phyloP scores from a whole-genome alignment of 1,140 invertebrate genomes.

The Papilio polyxenes region DNA sequence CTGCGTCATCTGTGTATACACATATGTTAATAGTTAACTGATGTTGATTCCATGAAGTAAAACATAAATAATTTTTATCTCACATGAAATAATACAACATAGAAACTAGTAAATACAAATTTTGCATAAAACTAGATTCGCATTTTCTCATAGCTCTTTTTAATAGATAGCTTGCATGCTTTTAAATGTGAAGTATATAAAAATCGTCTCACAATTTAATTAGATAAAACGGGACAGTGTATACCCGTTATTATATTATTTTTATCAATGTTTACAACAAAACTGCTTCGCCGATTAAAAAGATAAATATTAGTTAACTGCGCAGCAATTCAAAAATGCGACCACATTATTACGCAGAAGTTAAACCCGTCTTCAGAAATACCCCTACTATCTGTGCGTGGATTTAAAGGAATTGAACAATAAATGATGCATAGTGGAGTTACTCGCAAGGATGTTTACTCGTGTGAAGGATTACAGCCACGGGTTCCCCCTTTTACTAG shows the following conservation, averaged over 20 bases:
- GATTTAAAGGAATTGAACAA: not conserved
- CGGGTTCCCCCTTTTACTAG: not conserved
- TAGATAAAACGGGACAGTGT: not conserved
- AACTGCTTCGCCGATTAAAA: not conserved
- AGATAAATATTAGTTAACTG: not conserved
- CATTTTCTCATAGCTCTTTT: not conserved
- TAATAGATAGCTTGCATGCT: not conserved
- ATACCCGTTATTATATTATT: not conserved
- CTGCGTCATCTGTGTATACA: conserved; percentile 15
- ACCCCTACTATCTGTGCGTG: not conserved
- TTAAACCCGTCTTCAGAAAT: not conserved
- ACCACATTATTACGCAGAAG: not conserved
- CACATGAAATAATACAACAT: not conserved
- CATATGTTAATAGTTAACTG: conserved; percentile 14
- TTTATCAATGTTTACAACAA: not conserved
- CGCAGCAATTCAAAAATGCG: not conserved
- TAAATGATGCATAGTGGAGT: not conserved
- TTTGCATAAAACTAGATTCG: not conserved
- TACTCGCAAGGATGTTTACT: not conserved
- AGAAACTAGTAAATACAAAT: not conserved
- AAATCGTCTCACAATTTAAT: not conserved
- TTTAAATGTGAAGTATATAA: not conserved
- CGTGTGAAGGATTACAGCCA: not conserved
- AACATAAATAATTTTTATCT: not conserved
- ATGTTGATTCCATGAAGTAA: not conserved